Evolutionary conservation across 2,797 vertebrate species (phyloP).

Genomic region (Gobio occitaniae): DNA sequence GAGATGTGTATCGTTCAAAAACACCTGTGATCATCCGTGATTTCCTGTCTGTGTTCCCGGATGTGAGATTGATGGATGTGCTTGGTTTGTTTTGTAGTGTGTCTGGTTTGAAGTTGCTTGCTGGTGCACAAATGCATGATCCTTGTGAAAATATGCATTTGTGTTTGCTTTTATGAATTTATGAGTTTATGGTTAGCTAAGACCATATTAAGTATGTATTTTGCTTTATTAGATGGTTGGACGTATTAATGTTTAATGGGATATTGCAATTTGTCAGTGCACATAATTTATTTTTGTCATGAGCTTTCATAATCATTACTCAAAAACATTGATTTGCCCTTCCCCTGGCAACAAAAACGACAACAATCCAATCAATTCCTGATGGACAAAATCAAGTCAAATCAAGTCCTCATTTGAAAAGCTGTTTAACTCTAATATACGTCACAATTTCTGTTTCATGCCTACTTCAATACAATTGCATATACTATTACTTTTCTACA

Average conservation of each 20-base stretch:
- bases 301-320: neutral
- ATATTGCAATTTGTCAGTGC: neutral
- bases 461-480: neutral
- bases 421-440: neutral
- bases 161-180: neutral
- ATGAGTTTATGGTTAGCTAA: neutral
- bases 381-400: neutral
- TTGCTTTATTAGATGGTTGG: neutral
- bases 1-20: slow-evolving; percentile 73
- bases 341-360: neutral
- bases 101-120: slow-evolving; percentile 35
- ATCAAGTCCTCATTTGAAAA: neutral
- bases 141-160: neutral
- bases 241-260: neutral
- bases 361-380: neutral
- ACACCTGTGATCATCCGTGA: slow-evolving; percentile 35
- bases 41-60: slow-evolving; percentile 53
- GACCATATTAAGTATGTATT: neutral
- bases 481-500: neutral
- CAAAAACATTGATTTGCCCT: neutral
- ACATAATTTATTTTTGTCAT: neutral
- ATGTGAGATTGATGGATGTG: slow-evolving; percentile 21
- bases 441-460: neutral
- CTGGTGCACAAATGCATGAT: slow-evolving; percentile 28
- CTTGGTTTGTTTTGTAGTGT: neutral